A percentile compares a stretch with the other conserved stretches of the same genome.
Conservation (phyloP, 2,113 vertebrate species). For the Platichthys flesus region DNA sequence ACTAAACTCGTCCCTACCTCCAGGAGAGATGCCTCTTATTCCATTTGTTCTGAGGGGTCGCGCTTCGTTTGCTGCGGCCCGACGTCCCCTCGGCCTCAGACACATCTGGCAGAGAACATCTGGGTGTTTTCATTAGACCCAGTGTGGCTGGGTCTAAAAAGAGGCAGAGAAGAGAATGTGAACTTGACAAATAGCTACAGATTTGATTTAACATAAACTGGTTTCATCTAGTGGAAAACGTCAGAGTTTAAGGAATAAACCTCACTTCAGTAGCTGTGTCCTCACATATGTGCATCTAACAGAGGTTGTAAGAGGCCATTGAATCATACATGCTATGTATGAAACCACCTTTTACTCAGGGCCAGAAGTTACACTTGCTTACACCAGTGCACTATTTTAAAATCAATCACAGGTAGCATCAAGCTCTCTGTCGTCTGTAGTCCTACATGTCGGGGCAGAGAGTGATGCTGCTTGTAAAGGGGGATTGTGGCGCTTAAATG, state of each 20-base stretch:
- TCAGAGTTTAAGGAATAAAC: not conserved
- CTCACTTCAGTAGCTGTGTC: not conserved
- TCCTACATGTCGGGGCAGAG: slow-evolving; percentile 1
- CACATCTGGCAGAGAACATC: slow-evolving; percentile 94
- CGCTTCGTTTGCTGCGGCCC: slow-evolving; percentile 83
- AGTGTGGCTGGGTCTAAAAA: slow-evolving; percentile 89
- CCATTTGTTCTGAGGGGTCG: slow-evolving; percentile 86
- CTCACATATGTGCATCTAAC: slow-evolving; percentile 1
- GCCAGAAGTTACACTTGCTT: slow-evolving; percentile 17
- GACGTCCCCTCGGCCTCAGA: slow-evolving; percentile 12
- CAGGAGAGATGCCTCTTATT: slow-evolving; percentile 94
- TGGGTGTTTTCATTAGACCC: slow-evolving; percentile 93
- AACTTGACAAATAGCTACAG: not conserved
- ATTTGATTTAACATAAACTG: no score
- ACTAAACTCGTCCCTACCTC: slow-evolving; percentile 83
- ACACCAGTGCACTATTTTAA: not conserved
- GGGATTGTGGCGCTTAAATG: not conserved
- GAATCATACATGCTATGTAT: slow-evolving; percentile 36
- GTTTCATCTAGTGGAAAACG: not conserved
- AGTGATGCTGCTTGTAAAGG: slow-evolving; percentile 4
- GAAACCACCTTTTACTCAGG: not conserved
- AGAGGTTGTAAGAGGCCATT: not conserved
- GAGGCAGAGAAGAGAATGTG: not conserved
- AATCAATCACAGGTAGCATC: slow-evolving; percentile 10
- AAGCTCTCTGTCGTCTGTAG: not conserved